Evolutionary conservation across 2,113 vertebrate genomes (phyloP), one percentile per base, ranked within the genome.

Genomic region (Coptodon rendalli): DNA sequence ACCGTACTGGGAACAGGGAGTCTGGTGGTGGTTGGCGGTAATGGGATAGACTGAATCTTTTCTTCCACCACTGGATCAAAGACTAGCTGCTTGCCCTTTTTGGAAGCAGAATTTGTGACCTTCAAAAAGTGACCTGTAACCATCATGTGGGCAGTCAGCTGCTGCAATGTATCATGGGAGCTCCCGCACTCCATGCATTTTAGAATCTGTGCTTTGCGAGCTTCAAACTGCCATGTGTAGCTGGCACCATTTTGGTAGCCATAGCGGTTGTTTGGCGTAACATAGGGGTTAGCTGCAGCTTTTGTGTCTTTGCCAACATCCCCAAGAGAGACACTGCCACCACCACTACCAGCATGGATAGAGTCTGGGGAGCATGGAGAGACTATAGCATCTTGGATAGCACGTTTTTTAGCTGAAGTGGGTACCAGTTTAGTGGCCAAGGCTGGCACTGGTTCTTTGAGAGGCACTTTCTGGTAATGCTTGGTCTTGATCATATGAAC

Each of bases 401-500:
- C 97, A 94, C 99, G 97, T 93, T 98, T 99, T 96, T 98, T 99
- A 96, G 97, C 92, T 82, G 95, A 98, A 90, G 97, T 96, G 94
- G 97, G 96, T 89, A 99, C 96, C 96, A 99, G 96, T 90, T 99
- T 99, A 52, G 96, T 96, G 91, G 98, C 97, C 95, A 99, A 97
- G 95, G 99, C 98, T 89, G 99, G 98, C 96, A 99, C 97, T 68
- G 99, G 99, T 96, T 99, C 99, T 97, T 99, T 99, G 94, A 99
- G 99, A 98, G 99, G 99, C 98, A 99, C 99, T 98, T 99, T 99
- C 98, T 99, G 99, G 98, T 99, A 99, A 97, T 99, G 99, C 97
- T 99, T 99, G 92, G 99, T 99, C 97, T 99, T 99, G 95, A 99
- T 99, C 99, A 99, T 99, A 95, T 99, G 99, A 90, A 99, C 99